phyloP scores from a whole-genome alignment of 1,140 invertebrate species.

The Bombus polaris region DNA sequence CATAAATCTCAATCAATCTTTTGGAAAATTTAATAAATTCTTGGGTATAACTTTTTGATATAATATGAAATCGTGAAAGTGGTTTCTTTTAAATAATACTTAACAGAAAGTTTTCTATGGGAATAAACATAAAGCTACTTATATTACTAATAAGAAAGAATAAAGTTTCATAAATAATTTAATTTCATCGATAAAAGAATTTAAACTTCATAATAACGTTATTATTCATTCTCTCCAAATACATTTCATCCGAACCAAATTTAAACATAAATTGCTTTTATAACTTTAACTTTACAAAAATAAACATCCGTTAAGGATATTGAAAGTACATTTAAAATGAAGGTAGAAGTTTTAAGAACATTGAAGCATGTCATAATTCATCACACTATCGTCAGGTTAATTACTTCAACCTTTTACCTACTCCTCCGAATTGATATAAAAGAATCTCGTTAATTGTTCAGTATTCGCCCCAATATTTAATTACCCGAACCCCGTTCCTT shows the following conservation, averaged over 20 bases:
- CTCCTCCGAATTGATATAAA: neutral
- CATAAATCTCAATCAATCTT: too few relatives aligned
- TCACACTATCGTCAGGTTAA: too few relatives aligned
- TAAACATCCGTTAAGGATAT: neutral
- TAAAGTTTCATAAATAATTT: too few relatives aligned
- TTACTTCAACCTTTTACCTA: neutral
- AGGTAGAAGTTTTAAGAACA: too few relatives aligned
- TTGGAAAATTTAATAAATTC: too few relatives aligned
- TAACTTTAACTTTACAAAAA: neutral
- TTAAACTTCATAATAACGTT: neutral
- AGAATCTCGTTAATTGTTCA: neutral
- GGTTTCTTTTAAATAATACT: too few relatives aligned
- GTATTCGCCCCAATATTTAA: neutral
- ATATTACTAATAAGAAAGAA: too few relatives aligned
- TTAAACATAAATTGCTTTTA: neutral
- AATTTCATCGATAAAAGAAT: neutral
- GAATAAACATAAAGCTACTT: too few relatives aligned
- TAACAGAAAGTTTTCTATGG: too few relatives aligned
- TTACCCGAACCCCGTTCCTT: neutral
- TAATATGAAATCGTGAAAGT: neutral
- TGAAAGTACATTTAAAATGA: too few relatives aligned
- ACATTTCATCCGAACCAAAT: neutral
- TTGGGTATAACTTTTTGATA: neutral
- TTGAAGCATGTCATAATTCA: too few relatives aligned
- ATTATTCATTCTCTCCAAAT: neutral